These are phyloP conservation scores for Pachypanchax playfairii DNA, from an alignment of 2,113 vertebrate species.

Conservation along the genomic window DNA sequence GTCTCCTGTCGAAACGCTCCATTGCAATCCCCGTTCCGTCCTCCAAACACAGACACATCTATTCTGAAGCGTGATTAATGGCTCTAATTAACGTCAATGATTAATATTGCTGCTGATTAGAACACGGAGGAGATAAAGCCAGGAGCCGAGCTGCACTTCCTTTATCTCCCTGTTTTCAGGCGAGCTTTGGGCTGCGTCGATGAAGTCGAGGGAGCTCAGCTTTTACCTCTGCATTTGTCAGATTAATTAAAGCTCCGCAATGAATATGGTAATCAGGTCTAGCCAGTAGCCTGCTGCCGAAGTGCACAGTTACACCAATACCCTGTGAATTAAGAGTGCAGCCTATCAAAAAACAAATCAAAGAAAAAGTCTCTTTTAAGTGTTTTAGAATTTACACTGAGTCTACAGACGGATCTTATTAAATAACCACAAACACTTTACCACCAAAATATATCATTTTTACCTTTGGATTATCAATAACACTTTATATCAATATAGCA, in stretches of 20 bases:
- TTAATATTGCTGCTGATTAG: conserved; percentile 77
- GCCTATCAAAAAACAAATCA: conserved; percentile 33
- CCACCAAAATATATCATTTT: no score
- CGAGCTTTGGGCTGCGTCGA: conserved; percentile 41
- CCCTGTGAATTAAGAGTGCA: conserved; percentile 28
- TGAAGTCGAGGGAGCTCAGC: conserved; percentile 59
- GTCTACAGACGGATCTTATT: no score
- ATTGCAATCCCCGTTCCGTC: conserved; percentile 50
- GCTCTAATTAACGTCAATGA: conserved; percentile 80
- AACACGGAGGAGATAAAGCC: conserved; percentile 78
- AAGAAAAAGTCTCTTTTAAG: conserved; percentile 22
- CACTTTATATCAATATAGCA: no score
- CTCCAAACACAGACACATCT: conserved; percentile 69
- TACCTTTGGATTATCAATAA: no score
- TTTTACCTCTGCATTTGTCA: conserved; percentile 75
- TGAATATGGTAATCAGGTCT: conserved; percentile 81
- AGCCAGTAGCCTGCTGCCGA: conserved; percentile 30
- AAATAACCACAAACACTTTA: no score
- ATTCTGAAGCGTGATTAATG: conserved; percentile 80
- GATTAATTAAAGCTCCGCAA: conserved; percentile 78
- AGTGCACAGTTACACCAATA: conserved; percentile 26
- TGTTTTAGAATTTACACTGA: conserved; percentile 15
- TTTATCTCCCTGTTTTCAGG: conserved; percentile 81
- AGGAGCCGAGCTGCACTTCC: conserved; percentile 63
- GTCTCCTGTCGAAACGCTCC: conserved; percentile 58